Evolutionary conservation across 2,113 vertebrate species (phyloP).

Genomic region (Clarias magur): DNA sequence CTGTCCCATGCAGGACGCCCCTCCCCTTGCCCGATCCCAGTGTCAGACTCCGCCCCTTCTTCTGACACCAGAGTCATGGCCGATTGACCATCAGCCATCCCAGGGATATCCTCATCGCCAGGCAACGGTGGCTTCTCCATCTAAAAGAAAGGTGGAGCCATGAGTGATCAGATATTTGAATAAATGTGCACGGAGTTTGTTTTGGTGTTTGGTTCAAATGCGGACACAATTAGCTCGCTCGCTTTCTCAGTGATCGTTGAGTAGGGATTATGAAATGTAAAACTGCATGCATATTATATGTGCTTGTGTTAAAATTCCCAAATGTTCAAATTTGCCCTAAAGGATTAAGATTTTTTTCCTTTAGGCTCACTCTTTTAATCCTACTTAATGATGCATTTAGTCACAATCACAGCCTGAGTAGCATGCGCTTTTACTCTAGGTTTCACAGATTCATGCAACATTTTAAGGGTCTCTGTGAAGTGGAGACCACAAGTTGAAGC

Average conservation of each 20-base stretch:
- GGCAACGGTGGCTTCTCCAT: constrained; percentile 69
- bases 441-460: not conserved
- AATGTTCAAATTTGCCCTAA: not conserved
- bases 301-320: constrained; percentile 10
- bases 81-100: constrained; percentile 61
- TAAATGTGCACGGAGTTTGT: not conserved
- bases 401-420: not conserved
- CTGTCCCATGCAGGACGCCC: constrained; percentile 91
- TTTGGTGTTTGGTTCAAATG: not conserved
- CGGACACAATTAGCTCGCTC: not conserved
- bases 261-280: not conserved
- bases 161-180: not conserved
- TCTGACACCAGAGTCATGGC: constrained; percentile 54
- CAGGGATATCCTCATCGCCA: constrained; percentile 46
- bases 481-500: not conserved
- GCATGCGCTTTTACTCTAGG: not conserved
- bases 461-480: not conserved
- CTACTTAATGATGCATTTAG: not conserved
- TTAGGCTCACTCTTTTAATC: not conserved
- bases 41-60: constrained; percentile 8
- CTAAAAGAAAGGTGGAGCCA: constrained; percentile 40
- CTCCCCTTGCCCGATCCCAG: not conserved
- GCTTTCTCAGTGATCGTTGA: not conserved
- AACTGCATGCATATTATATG: not conserved
- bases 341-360: not conserved